Evolutionary conservation across 2,797 vertebrate genomes (phyloP).

Genomic region (Lepus townsendii): DNA sequence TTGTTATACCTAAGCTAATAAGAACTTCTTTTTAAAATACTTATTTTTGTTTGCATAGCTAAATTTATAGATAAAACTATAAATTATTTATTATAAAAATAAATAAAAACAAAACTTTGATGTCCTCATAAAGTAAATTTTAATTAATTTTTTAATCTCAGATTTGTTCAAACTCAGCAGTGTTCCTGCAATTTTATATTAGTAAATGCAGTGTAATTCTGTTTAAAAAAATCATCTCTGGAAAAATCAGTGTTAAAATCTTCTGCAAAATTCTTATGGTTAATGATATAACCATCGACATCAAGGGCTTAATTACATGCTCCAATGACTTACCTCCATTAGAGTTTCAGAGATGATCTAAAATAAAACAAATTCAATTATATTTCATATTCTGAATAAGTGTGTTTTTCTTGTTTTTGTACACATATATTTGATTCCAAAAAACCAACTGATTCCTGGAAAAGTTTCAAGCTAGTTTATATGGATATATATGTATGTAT

Average conservation of each 20-base stretch:
- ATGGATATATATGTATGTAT: too few relatives aligned
- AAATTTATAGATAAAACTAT: slow-evolving; percentile 7
- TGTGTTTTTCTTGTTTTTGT: slow-evolving; percentile 53
- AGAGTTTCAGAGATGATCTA: slow-evolving; percentile 23
- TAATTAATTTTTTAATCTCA: slow-evolving; percentile 19
- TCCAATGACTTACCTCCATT: slow-evolving; percentile 55
- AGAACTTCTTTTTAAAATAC: slow-evolving; percentile 55
- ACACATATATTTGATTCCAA: slow-evolving; percentile 10
- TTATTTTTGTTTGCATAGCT: slow-evolving; percentile 35
- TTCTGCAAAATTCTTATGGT: slow-evolving; percentile 10
- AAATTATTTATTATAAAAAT: neutral
- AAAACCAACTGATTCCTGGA: slow-evolving; percentile 1
- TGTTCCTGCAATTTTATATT: slow-evolving; percentile 49
- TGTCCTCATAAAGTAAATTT: slow-evolving; percentile 61
- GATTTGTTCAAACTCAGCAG: neutral
- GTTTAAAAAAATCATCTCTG: neutral
- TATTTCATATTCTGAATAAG: slow-evolving; percentile 40
- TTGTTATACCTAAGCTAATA: slow-evolving; percentile 42
- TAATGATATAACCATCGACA: slow-evolving; percentile 49
- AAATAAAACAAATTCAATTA: slow-evolving; percentile 40
- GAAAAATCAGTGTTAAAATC: slow-evolving; percentile 63
- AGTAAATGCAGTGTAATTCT: slow-evolving; percentile 10
- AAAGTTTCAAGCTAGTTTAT: slow-evolving; percentile 31
- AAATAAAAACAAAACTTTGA: slow-evolving; percentile 47
- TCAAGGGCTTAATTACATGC: slow-evolving; percentile 55